Evolutionary conservation across 1,140 invertebrate genomes (phyloP), one percentile per base, ranked within the genome.

Genomic region (Luehdorfia chinensis): DNA sequence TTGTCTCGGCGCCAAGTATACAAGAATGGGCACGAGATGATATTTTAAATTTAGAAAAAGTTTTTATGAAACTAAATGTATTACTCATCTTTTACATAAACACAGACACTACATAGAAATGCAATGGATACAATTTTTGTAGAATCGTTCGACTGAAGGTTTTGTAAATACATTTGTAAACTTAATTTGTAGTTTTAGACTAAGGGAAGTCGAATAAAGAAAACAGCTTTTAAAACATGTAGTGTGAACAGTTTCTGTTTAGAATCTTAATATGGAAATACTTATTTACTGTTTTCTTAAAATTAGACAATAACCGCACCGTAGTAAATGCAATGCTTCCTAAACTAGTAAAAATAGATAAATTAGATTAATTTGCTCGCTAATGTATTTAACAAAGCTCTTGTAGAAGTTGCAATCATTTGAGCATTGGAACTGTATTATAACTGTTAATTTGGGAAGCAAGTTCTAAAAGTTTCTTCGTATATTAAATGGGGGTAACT

Each of bases 341-440:
- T 63, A 52, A 63, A 68, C 72, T 73, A 73, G 66, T 59, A 23
- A 33, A 57, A 46, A 58, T 73, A 70, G 63, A 66, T 36, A 34
- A 59, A 62, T 59, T 63, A 68, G 73, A 58, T 76, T 73, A 47
- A 61, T 65, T 64, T 65, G 60, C 61, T 68, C 57, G 64, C 57
- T 61, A 64, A 52, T 59, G 53, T 23, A 56, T 46, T 52, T 45
- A 43, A 54, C 18, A 43, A 66, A 60, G 49, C 56, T 72, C 62
- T 45, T 46, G 65, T 72, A 69, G 58, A 54, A 52, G 30, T 46
- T 53, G 55, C 44, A 61, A 61, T 25, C 41, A 23, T 59, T 80
- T 84, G 79, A 79, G 79, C 79, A 84, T 84, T 84, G 62, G 74
- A 76, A 56, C 15, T 15, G 34, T 39, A 39, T 2, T 13, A 28